Evolutionary conservation across 2,797 vertebrate genomes (phyloP).

Genomic region (Dendrocincla tyrannina): DNA sequence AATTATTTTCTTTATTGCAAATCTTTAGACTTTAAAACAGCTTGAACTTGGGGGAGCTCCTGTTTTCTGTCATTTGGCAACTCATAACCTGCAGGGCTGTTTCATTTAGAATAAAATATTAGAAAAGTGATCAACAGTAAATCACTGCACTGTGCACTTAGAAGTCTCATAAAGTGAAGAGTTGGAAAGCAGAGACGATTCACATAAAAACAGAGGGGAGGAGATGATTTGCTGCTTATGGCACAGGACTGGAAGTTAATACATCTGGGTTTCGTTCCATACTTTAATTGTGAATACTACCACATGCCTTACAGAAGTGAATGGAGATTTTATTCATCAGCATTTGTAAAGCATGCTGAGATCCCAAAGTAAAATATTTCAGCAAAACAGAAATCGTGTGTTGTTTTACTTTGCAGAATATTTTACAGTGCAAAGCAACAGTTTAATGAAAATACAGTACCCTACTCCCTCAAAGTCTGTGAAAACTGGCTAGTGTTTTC

Average conservation of each 20-base stretch:
- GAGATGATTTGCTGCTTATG: conserved; percentile 32
- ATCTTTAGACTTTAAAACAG: conserved; percentile 30
- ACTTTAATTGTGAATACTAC: neutral
- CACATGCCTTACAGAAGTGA: neutral
- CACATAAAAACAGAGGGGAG: neutral
- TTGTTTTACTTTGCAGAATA: neutral
- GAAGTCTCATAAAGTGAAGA: conserved; percentile 31
- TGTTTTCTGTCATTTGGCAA: conserved; percentile 60
- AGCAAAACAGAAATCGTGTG: neutral
- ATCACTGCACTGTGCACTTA: conserved; percentile 11
- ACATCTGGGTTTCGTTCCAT: conserved; percentile 26
- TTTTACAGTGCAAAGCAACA: neutral
- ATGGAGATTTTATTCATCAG: neutral
- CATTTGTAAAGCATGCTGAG: neutral
- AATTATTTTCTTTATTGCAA: conserved; percentile 48
- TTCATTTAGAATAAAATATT: conserved; percentile 38
- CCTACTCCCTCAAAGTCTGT: neutral
- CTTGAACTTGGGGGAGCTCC: conserved; percentile 2
- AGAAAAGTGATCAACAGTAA: conserved; percentile 50
- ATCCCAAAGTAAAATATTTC: neutral
- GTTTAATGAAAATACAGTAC: neutral
- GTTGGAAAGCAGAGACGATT: conserved; percentile 8
- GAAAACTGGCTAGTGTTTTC: neutral
- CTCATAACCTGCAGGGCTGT: conserved; percentile 34
- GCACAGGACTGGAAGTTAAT: neutral